phyloP scores from a whole-genome alignment of 2,888 invertebrate species.

The Diogma glabrata region DNA sequence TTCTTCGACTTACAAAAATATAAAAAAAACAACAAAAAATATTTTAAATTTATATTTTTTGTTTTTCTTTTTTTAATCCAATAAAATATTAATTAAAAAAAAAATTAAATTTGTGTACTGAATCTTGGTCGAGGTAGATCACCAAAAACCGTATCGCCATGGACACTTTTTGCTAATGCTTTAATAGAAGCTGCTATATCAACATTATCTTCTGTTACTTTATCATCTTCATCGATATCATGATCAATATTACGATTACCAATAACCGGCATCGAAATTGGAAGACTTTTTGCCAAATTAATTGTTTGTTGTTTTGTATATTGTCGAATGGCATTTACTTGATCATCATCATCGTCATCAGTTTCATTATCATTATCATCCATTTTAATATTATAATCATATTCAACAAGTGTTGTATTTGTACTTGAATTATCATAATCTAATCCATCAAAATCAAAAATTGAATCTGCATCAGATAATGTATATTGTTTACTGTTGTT shows the following conservation, averaged over 20 bases:
- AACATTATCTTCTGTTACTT: slow-evolving; percentile 43
- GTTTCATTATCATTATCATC: slow-evolving; percentile 33
- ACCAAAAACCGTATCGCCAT: slow-evolving; percentile 75
- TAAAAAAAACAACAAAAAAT: too few relatives aligned
- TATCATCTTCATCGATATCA: slow-evolving; percentile 28
- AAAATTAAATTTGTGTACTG: slow-evolving; percentile 68
- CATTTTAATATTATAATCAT: slow-evolving; percentile 26
- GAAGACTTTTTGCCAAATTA: slow-evolving; percentile 60
- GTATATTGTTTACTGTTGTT: not conserved
- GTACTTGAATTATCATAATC: not conserved
- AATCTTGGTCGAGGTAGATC: slow-evolving; percentile 78
- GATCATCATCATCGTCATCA: slow-evolving; percentile 65
- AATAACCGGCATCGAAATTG: slow-evolving; percentile 57
- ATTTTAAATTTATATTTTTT: too few relatives aligned
- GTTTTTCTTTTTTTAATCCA: too few relatives aligned
- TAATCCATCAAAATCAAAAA: slow-evolving; percentile 50
- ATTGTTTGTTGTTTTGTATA: slow-evolving; percentile 14
- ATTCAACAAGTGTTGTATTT: slow-evolving; percentile 7
- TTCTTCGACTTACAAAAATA: too few relatives aligned
- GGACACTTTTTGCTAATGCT: slow-evolving; percentile 82
- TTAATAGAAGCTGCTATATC: slow-evolving; percentile 87
- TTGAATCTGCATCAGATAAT: slow-evolving; percentile 40
- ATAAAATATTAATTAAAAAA: too few relatives aligned
- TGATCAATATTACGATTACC: slow-evolving; percentile 19
- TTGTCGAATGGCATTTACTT: slow-evolving; percentile 36